Percentiles rank a stretch among this genome's conserved stretches.
Evolutionary conservation across 1,140 invertebrate genomes (phyloP).

Genomic region (Goniozus legneri): DNA sequence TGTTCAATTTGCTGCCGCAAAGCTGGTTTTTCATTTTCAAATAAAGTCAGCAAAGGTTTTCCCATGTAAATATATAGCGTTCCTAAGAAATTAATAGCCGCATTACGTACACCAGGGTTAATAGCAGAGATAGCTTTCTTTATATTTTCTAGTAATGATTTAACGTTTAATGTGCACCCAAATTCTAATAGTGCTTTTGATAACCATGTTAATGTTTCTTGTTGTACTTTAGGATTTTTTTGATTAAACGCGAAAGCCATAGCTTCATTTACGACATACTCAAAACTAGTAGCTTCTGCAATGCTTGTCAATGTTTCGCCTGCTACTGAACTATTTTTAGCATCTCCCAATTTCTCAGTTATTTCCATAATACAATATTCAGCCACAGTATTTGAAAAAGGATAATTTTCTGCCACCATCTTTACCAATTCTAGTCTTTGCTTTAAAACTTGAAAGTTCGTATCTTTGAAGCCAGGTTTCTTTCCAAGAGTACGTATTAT

Average conservation of each 20-base stretch:
- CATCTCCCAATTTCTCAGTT: constrained; percentile 80
- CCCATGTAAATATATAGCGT: constrained; percentile 82
- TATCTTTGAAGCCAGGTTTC: constrained; percentile 90
- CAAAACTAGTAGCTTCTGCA: constrained; percentile 73
- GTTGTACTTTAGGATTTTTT: constrained; percentile 89
- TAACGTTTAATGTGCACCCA: constrained; percentile 77
- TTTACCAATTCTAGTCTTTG: constrained; percentile 75
- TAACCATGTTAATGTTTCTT: constrained; percentile 80
- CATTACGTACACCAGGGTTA: constrained; percentile 76
- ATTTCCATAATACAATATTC: constrained; percentile 76
- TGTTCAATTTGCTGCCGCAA: constrained; percentile 81
- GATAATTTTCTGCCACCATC: constrained; percentile 71
- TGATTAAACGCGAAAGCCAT: constrained; percentile 76
- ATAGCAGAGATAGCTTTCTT: constrained; percentile 81
- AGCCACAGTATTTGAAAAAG: constrained; percentile 68
- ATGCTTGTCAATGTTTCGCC: constrained; percentile 71
- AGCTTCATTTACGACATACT: constrained; percentile 70
- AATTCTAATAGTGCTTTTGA: constrained; percentile 77
- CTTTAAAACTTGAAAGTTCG: constrained; percentile 91
- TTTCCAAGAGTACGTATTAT: constrained; percentile 72
- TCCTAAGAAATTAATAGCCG: constrained; percentile 67
- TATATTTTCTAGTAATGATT: constrained; percentile 73
- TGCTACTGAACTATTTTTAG: constrained; percentile 71
- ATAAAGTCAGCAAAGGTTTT: constrained; percentile 68
- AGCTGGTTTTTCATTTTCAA: constrained; percentile 84